Conservation (phyloP, 2,888 invertebrate species). For the Drosophila vallismaia region DNA sequence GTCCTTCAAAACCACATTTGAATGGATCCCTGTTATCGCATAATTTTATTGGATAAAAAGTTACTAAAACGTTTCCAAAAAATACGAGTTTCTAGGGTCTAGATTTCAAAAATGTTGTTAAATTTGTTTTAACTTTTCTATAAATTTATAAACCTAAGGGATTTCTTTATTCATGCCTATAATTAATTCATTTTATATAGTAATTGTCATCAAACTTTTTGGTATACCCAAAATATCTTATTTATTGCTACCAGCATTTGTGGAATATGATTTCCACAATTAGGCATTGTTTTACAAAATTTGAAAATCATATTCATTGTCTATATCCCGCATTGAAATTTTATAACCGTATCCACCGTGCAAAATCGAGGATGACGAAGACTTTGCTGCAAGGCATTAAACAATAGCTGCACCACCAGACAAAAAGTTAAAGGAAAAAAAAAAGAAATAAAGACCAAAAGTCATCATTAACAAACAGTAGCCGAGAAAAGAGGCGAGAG, state of each 20-base stretch:
- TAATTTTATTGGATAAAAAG: too few species aligned
- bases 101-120: too few species aligned
- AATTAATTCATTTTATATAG: not conserved
- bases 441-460: slow-evolving; percentile 8
- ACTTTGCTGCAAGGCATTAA: slow-evolving; percentile 42
- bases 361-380: slow-evolving; percentile 29
- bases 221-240: not conserved
- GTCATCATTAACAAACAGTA: slow-evolving; percentile 65
- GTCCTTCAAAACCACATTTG: too few species aligned
- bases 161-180: not conserved
- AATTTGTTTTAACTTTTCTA: too few species aligned
- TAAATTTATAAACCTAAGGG: too few species aligned
- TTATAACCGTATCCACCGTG: slow-evolving; percentile 20
- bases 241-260: slow-evolving; percentile 2
- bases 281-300: not conserved
- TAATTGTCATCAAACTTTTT: not conserved
- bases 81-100: too few species aligned
- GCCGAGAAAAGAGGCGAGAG: slow-evolving; percentile 44
- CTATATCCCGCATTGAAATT: not conserved
- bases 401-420: slow-evolving; percentile 45
- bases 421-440: slow-evolving; percentile 5
- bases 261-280: not conserved
- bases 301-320: not conserved
- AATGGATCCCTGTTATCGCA: too few species aligned
- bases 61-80: too few species aligned